These are phyloP conservation scores for Archips crataeganus DNA, from an alignment of 2,888 invertebrate species.

Conservation along the genomic window DNA sequence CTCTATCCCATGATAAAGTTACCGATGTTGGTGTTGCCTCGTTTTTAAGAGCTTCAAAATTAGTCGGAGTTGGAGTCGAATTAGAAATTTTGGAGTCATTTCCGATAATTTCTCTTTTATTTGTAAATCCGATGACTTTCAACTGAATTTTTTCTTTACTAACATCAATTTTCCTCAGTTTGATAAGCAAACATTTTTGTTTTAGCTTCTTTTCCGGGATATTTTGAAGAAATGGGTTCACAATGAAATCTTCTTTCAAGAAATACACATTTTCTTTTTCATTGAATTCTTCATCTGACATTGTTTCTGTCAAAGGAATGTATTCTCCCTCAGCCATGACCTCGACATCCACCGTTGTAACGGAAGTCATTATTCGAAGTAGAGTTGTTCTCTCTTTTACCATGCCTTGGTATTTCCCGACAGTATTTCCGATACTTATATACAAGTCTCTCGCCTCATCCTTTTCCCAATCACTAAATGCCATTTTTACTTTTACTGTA, in stretches of 20 bases:
- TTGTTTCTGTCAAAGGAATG: constrained; percentile 57
- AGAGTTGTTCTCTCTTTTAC: constrained; percentile 65
- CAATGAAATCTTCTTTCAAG: constrained; percentile 60
- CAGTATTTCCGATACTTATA: constrained; percentile 65
- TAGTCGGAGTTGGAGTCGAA: constrained; percentile 53
- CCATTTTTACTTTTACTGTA: constrained; percentile 58
- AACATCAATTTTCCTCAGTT: constrained; percentile 66
- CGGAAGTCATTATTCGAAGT: constrained; percentile 67
- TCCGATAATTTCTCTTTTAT: constrained; percentile 57
- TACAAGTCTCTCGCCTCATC: constrained; percentile 60
- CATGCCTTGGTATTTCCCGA: constrained; percentile 66
- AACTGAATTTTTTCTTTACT: constrained; percentile 63
- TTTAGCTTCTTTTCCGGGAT: constrained; percentile 48
- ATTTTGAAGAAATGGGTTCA: constrained; percentile 66
- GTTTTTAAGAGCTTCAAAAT: constrained; percentile 53
- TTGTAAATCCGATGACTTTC: constrained; percentile 65
- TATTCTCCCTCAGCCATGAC: constrained; percentile 61
- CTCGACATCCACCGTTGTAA: constrained; percentile 60
- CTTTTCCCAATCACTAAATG: constrained; percentile 56
- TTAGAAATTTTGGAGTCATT: constrained; percentile 48
- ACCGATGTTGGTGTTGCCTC: constrained; percentile 60
- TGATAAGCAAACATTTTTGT: constrained; percentile 68
- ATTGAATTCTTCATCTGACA: constrained; percentile 63
- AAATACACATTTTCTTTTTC: constrained; percentile 62
- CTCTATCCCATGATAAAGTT: constrained; percentile 61